Evolutionary conservation across 2,797 vertebrate species (phyloP), one percentile per base, ranked within the genome.

Genomic region (Arnoldichthys spilopterus): DNA sequence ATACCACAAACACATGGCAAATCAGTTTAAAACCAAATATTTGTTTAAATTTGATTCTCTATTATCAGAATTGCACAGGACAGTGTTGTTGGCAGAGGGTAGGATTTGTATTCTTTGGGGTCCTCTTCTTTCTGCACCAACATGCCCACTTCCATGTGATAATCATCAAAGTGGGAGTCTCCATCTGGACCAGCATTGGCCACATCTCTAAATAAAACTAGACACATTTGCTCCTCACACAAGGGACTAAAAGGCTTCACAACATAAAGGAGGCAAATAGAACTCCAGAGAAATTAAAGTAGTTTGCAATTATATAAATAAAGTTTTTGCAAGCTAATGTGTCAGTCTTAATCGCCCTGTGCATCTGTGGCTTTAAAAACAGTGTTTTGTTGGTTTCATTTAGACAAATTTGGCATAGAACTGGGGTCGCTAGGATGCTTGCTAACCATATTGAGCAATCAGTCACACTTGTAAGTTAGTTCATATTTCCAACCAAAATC

Each of bases 1-100:
- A 88, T 87, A 88, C 87, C 88, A 91, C 88, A 88, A 89, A 88
- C 64, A 86, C 82, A 83, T 88, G 85, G 89, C 85, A 76, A 58
- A 80, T 74, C 84, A 78, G 87, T 90, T 86, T 86, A 89, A 84
- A 66, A 83, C 78, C 82, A 82, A 88, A 80, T 82, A 74, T 76
- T 68, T 77, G 82, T 75, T 77, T 78, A 72, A 78, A 73, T 85
- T 64, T 16, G 28, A 76, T 66, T 72, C 59, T 76, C 84, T 80
- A 89, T 91, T 86, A 80, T 82, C 84, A 74, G 61, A 76, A 71
- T 77, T 76, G 76, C 81, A 87, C 66, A 87, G 86, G 84, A 74
- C 82, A 85, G 34, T 63, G 67, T 79, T 78, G 67, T 45, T 82
- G 76, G 71, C 51, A 81, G 49, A 37, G 47, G 63, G 4, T 43